Base-by-base conservation (phyloP, 2,888 invertebrate genomes). In the Brachypalpus laphriformis region DNA sequence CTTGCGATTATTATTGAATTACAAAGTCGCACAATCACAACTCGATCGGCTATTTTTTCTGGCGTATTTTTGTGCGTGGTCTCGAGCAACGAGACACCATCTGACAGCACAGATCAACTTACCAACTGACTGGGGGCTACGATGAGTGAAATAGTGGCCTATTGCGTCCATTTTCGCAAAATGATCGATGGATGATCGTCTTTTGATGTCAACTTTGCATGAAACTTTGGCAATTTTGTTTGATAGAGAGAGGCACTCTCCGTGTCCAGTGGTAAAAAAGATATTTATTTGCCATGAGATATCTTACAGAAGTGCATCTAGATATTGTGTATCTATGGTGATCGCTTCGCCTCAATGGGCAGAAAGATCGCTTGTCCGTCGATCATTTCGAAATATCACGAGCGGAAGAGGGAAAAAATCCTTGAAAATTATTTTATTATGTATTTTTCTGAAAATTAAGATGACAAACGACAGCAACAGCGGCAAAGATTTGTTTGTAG, bases 201-300 rank as follows among this genome's bases (percentile, higher is more conserved):
- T 80, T 83, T 74, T 83, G 83, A 83, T 83, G 83, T 83, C 83
- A 83, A 83, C 80, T 83, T 83, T 83, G 80, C 83, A 83, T 83
- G 80, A 70, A 80, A 65, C 49, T 78, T 83, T 83, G 83, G 83
- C 74, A 74, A 75, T 57, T 78, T 40, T 5, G 5, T 40, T 74
- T 61, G n/a, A 54, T 42, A 63, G 59, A 31, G 71, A 65, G 42
- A 57, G 70, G 11, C 8, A 71, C 71, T 37, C 42, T 45, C 51
- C n/a, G n/a, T n/a, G n/a, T n/a, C n/a, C 45, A 18, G 49, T 45
- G 34, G 54, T 16, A 56, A 42, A 45, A 18, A 70, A 63, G 70
- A 61, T 78, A 63, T 78, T 63, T 34, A 40, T 45, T 47, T 14
- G 56, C 47, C 22, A 51, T 45, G 40, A 65, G 63, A 45, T 66